Percentiles rank a stretch among this genome's conserved stretches.
phyloP scores from a whole-genome alignment of 2,797 vertebrate species.

The Anas capensis region DNA sequence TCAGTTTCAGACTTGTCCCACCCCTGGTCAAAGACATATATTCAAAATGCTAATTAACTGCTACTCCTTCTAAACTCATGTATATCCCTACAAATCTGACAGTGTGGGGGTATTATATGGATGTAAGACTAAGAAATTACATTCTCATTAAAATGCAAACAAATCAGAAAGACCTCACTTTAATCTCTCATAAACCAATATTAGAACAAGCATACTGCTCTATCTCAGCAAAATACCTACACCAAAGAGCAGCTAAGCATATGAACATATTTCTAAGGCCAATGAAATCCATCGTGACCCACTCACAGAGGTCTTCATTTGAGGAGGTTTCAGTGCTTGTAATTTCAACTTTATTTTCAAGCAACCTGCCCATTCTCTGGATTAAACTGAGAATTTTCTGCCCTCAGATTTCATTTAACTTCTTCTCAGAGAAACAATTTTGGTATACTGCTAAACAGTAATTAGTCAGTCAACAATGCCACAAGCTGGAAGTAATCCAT shows the following conservation, averaged over 20 bases:
- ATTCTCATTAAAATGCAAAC: conserved; percentile 54
- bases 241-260: neutral
- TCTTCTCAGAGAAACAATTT: neutral
- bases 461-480: conserved; percentile 4
- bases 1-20: conserved; percentile 50
- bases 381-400: neutral
- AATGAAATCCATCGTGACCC: neutral
- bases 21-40: conserved; percentile 12
- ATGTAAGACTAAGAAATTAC: conserved; percentile 33
- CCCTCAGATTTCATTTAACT: neutral
- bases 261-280: neutral
- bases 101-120: neutral
- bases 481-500: conserved; percentile 1
- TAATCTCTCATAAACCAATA: conserved; percentile 32
- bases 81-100: conserved; percentile 52
- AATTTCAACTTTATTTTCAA: neutral
- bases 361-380: neutral
- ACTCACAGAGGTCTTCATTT: neutral
- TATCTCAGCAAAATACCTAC: neutral
- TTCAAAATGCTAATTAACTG: conserved; percentile 57
- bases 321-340: neutral
- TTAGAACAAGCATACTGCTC: neutral
- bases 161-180: conserved; percentile 31
- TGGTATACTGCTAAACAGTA: neutral
- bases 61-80: conserved; percentile 28